Base-by-base conservation (phyloP, 2,113 vertebrate species). In the Clupea harengus region DNA sequence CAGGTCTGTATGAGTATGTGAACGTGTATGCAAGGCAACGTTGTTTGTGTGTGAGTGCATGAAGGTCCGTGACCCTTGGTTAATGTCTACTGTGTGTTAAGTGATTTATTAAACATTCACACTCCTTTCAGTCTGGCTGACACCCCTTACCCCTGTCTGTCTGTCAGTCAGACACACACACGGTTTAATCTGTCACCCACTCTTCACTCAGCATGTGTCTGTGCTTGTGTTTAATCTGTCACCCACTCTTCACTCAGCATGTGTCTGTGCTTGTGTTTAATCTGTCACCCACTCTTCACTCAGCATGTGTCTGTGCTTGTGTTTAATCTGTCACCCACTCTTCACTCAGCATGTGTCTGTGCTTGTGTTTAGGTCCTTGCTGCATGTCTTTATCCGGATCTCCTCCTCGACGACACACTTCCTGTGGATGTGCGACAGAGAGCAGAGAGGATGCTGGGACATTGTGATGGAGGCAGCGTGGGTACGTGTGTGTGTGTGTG, bases 391-490 rank as follows among this genome's bases (percentile, higher is more conserved):
- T 88, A 90, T 81, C 93, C 93, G 50, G 81, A 92, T 80, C 90
- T 95, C 54, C 87, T 94, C 25, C 39, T 84, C 3, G 50, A 86
- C 25, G 64, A 60, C 3, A 22, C 3, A 47, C 67, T 95, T 72
- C 88, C 92, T 81, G 28, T 54, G 83, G 94, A 95, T 20, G 92
- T 91, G 46, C 82, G 85, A 18, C 83, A 72, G 64, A 92, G 93
- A 81, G 92, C 92, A 84, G 88, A 85, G 89, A 88, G 46, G 49
- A 82, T 95, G 45, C 88, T 95, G 45, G 75, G 86, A 47, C 86
- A 81, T 44, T 94, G 93, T 81, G 90, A 90, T 28, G 93, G 93
- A 82, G 84, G 82, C 28, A 95, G 92, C 84, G 50, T 93, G 10
- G 94, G 94, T 94, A 83, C 90, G 87, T 72, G 47, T 83, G 78